A percentile compares a stretch with the other conserved stretches of the same genome.
These are phyloP conservation scores for Harmothoe impar DNA, from an alignment of 2,888 invertebrate genomes.

Conservation along the genomic window DNA sequence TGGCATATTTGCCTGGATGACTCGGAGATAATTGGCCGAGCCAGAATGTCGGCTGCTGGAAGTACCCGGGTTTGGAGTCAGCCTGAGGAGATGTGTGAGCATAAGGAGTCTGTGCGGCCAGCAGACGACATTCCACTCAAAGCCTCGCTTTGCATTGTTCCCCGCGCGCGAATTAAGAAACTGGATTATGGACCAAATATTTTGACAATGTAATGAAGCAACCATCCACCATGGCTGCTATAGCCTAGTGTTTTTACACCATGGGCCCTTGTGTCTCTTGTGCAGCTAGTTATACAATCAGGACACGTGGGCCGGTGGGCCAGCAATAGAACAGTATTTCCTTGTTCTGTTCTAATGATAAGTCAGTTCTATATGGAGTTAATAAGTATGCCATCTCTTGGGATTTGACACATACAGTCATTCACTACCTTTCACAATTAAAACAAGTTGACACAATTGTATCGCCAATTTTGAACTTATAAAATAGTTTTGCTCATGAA, in stretches of 20 bases:
- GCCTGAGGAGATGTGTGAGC: constrained; percentile 18
- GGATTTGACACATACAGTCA: too few species aligned
- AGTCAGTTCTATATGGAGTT: too few species aligned
- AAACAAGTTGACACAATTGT: too few species aligned
- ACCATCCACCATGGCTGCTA: background rate
- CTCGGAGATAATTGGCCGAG: constrained; percentile 33
- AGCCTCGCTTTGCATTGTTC: background rate
- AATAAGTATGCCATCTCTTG: too few species aligned
- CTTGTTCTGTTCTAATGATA: too few species aligned
- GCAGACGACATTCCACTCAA: background rate
- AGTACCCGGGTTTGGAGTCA: background rate
- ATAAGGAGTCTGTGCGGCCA: background rate
- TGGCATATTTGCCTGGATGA: constrained; percentile 31
- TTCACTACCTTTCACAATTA: too few species aligned
- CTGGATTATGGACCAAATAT: constrained; percentile 6
- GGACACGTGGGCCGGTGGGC: too few species aligned
- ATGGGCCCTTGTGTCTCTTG: background rate
- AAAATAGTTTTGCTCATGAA: too few species aligned
- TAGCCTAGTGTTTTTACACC: background rate
- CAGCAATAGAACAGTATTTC: too few species aligned
- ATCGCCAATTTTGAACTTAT: too few species aligned
- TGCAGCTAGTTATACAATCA: too few species aligned
- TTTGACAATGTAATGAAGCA: background rate
- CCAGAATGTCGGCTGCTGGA: background rate
- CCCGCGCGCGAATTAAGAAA: background rate